Base-by-base conservation (phyloP, 2,113 vertebrate genomes). In the Cottus gobio region DNA sequence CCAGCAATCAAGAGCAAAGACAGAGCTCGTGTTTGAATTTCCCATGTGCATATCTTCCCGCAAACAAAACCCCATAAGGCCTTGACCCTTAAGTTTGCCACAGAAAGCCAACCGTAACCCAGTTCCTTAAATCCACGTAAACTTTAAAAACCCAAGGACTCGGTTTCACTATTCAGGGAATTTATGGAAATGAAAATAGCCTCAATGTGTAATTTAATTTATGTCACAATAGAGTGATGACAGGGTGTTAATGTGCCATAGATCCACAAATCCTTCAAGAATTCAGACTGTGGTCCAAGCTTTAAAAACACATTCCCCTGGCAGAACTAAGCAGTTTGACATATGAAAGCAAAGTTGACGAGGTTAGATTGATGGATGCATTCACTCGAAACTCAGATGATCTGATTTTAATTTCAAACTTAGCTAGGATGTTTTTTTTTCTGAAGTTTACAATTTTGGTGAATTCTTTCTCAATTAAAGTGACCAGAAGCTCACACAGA, bases 351-450 rank as follows among this genome's bases (percentile, higher is more conserved):
- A 67, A 60, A 54, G 28, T 60, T 44, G 26, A 64, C n/a, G 57
- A 73, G 22, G 18, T 44, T 70, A 44, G 44, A 71, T 67, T 75
- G 44, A 79, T 63, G 37, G 64, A 48, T 42, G 58, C n/a, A 24
- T 67, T 82, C 34, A 31, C 52, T 77, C n/a, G 65, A 81, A 86
- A 69, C 63, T 31, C 52, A 58, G 72, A 81, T 65, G 75, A 83
- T 80, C 26, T 42, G 72, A 50, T 75, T 89, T 89, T 57, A 80
- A 86, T 82, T 71, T 28, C 12, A 82, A 76, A 75, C 54, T 57
- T 30, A 64, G 67, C 24, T 26, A 37, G 74, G 10, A 71, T 52
- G n/a, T 48, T 48, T 80, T 77, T 80, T 4, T 34, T 75, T 82
- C 28, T 44, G 70, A 58, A 62, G 77, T 78, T 79, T 73, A 75